phyloP scores from a whole-genome alignment of 2,888 invertebrate genomes.

The Hartigia nigra region DNA sequence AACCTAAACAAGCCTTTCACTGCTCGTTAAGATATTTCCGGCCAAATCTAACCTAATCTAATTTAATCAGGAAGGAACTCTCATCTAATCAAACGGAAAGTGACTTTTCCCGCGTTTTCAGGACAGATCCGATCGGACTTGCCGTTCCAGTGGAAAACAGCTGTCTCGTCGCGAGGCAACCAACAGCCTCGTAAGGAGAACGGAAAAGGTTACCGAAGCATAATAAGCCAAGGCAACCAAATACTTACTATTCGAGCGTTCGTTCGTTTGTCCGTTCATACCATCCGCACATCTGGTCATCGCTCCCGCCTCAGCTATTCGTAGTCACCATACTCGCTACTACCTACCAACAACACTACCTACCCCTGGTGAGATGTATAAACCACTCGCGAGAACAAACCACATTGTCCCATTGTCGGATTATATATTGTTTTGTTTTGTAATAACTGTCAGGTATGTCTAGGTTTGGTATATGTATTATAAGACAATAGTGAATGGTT shows the following conservation, averaged over 20 bases:
- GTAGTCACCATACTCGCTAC: slow-evolving; percentile 36
- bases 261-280: slow-evolving; percentile 24
- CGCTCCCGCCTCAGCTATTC: slow-evolving; percentile 50
- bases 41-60: neutral
- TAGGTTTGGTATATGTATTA: neutral
- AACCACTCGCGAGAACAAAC: slow-evolving; percentile 5
- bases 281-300: slow-evolving; percentile 53
- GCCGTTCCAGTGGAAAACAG: slow-evolving; percentile 26
- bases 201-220: slow-evolving; percentile 25
- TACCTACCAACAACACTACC: slow-evolving; percentile 21
- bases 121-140: neutral
- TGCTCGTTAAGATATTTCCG: neutral
- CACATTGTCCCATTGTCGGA: neutral
- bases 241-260: slow-evolving; percentile 33
- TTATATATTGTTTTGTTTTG: neutral
- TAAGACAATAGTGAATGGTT: neutral
- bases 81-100: neutral
- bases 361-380: slow-evolving; percentile 8
- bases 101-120: neutral
- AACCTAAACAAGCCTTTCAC: neutral
- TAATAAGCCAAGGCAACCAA: slow-evolving; percentile 32
- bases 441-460: neutral
- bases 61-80: neutral
- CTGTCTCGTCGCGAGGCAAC: slow-evolving; percentile 28
- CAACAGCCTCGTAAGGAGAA: slow-evolving; percentile 21